phyloP scores from a whole-genome alignment of 2,797 vertebrate genomes.

The Alfaro cultratus region DNA sequence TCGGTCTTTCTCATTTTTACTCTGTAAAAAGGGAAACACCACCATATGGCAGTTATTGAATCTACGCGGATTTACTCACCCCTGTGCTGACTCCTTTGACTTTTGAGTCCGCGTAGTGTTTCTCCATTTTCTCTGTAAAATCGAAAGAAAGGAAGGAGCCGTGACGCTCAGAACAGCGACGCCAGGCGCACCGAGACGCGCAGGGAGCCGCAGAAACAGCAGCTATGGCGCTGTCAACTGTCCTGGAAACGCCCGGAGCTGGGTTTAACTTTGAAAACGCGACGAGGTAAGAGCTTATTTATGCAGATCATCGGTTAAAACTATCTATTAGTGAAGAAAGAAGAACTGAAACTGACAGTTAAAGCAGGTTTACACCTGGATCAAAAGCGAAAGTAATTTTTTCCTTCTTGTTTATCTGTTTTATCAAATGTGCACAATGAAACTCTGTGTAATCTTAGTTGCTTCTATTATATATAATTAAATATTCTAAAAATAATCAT shows the following conservation, averaged over 20 bases:
- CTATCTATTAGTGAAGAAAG: fast-evolving
- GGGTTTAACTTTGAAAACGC: slow-evolving; percentile 81
- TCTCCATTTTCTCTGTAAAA: slow-evolving; percentile 65
- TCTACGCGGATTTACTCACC: slow-evolving; percentile 59
- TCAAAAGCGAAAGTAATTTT: slow-evolving; percentile 79
- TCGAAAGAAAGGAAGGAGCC: slow-evolving; percentile 44
- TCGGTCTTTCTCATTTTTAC: fast-evolving
- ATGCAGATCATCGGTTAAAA: neutral
- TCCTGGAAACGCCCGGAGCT: slow-evolving; percentile 56
- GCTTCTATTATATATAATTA: neutral
- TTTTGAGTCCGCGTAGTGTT: slow-evolving; percentile 38
- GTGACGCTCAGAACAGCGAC: slow-evolving; percentile 58
- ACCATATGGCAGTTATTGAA: neutral
- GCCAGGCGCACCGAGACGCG: slow-evolving; percentile 45
- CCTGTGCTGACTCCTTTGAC: slow-evolving; percentile 82
- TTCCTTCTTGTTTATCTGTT: neutral
- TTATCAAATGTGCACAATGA: neutral
- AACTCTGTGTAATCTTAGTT: neutral
- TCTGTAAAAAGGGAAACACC: fast-evolving
- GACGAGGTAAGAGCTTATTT: neutral
- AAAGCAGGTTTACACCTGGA: fast-evolving
- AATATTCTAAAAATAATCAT: neutral
- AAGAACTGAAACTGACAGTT: fast-evolving
- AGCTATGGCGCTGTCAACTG: slow-evolving; percentile 68
- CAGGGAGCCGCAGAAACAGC: slow-evolving; percentile 11